Evolutionary conservation across 2,113 vertebrate genomes (phyloP), one percentile per base, ranked within the genome.

Genomic region (Cololabis saira): DNA sequence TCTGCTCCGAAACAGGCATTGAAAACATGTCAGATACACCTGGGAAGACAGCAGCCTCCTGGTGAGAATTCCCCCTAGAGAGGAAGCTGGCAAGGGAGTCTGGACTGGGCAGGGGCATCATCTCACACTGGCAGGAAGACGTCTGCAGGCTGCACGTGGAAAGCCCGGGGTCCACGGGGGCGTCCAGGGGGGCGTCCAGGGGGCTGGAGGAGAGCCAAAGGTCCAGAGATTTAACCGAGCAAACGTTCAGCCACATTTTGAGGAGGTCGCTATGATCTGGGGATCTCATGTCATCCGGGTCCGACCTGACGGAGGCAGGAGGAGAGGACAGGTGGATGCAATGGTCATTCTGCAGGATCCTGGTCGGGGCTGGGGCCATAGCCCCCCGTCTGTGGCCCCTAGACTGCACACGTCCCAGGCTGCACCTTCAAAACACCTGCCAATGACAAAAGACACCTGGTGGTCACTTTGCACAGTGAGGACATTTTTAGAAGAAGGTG

Each of bases 281-380:
- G 14, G 87, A 81, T 82, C 90, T 92, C 88, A 93, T 85, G 90
- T 92, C 89, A 71, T 93, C 91, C 42, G 92, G 86, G 81, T 95
- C 94, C 88, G 94, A 89, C 87, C 89, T 84, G 91, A 76, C 90
- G 65, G 93, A 85, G 67, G 90, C 81, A 65, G 94, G 89, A 83
- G 92, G 92, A 24, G 93, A 89, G 61, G 93, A 93, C 87, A 97
- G 92, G 87, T 93, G 92, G 93, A 95, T 90, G 85, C 93, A 92
- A 76, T 91, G 89, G 85, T 87, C 89, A 88, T 96, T 94, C 85
- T 94, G 89, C 74, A 92, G 81, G 89, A 91, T 86, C 88, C 95
- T 95, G 83, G 93, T 95, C 79, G 96, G 91, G 69, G 95, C 95
- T 83, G 95, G 95, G 90, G 94, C 94, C 96, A 97, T 96, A 4